These are phyloP conservation scores for Ophiothrix spiculata DNA, from an alignment of 35 echinoderm and acorn worm genomes.

Conservation along the genomic window DNA sequence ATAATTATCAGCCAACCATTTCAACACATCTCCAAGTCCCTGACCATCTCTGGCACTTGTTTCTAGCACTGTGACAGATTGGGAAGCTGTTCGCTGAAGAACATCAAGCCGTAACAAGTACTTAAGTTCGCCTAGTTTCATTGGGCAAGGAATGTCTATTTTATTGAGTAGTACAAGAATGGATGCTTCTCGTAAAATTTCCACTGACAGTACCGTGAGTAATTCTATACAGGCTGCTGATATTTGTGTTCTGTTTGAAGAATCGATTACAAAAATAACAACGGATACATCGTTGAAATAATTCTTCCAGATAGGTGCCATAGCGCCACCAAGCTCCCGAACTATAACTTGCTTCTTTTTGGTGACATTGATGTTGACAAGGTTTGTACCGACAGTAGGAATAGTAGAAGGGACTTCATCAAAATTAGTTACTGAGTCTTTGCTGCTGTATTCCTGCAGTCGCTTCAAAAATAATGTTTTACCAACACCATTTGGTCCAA, in stretches of 20 bases:
- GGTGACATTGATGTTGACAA: conserved; percentile 63
- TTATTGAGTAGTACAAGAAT: conserved; percentile 86
- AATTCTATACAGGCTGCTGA: conserved; percentile 88
- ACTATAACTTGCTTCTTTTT: conserved; percentile 69
- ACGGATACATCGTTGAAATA: conserved; percentile 69
- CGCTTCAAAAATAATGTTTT: no score
- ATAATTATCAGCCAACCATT: conserved; percentile 61
- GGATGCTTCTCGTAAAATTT: conserved; percentile 58
- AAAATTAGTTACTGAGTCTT: conserved; percentile 44
- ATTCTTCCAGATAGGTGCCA: conserved; percentile 94
- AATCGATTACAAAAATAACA: no score
- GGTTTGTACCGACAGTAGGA: conserved; percentile 96
- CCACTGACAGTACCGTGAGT: conserved; percentile 43
- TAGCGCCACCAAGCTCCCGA: conserved; percentile 84
- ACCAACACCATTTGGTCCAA: no score
- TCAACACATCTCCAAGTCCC: conserved; percentile 67
- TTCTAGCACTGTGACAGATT: conserved; percentile 77
- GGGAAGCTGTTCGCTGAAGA: conserved; percentile 32
- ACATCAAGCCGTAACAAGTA: conserved; percentile 67
- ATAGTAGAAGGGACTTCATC: conserved; percentile 71
- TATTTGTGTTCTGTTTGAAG: conserved; percentile 63
- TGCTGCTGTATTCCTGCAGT: no score
- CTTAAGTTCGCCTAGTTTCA: conserved; percentile 52
- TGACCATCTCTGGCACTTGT: conserved; percentile 69
- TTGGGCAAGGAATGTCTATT: conserved; percentile 58